Percentiles rank a stretch among this genome's conserved stretches.
These are phyloP conservation scores for Leucopsar rothschildi DNA, from an alignment of 2,113 vertebrate genomes.

Conservation along the genomic window DNA sequence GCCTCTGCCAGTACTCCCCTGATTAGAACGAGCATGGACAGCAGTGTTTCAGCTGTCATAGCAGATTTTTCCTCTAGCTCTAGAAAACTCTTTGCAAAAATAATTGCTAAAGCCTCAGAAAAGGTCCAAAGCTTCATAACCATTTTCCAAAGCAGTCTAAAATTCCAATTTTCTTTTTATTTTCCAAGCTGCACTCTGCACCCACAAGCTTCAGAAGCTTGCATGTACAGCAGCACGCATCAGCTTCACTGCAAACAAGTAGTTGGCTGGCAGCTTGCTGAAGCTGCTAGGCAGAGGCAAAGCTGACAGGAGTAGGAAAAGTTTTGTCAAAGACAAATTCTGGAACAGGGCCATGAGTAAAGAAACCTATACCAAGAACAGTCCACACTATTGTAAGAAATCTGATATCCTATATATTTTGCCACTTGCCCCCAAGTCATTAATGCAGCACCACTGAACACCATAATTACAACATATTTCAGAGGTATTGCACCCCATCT, in stretches of 20 bases:
- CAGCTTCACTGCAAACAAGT: not conserved
- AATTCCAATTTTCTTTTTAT: not conserved
- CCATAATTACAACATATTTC: not conserved
- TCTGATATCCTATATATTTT: not conserved
- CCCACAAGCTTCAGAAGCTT: not conserved
- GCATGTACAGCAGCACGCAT: rapidly evolving
- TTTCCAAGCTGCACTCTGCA: not conserved
- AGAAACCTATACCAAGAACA: not conserved
- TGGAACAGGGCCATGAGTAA: not conserved
- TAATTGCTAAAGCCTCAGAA: not conserved
- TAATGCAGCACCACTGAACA: not conserved
- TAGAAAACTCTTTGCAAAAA: not conserved
- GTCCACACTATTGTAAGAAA: not conserved
- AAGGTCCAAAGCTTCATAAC: not conserved
- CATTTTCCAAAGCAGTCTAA: not conserved
- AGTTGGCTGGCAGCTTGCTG: not conserved
- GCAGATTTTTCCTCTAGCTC: not conserved
- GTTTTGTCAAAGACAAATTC: not conserved
- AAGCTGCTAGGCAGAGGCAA: not conserved
- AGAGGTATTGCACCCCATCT: not conserved
- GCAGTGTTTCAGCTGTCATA: not conserved
- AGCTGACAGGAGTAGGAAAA: not conserved
- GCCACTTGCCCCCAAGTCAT: not conserved
- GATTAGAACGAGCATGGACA: not conserved
- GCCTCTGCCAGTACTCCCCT: not conserved